Evolutionary conservation across 53 echinoderm and acorn worm genomes (phyloP).

Genomic region (Holothuria leucospilota): DNA sequence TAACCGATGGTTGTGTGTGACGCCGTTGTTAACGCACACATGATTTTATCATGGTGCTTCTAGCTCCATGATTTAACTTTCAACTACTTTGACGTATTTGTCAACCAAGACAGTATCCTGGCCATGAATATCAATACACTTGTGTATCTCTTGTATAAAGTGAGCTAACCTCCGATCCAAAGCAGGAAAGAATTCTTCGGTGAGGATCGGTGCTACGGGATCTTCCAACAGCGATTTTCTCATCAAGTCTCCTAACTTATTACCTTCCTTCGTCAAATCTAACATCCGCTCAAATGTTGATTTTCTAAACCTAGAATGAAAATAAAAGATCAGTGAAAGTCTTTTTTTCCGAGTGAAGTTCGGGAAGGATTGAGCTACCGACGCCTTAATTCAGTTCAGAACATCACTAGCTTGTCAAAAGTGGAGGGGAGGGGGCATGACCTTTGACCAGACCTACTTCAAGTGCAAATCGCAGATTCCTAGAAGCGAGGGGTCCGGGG

Average conservation of each 20-base stretch:
- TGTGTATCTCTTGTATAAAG: conserved; percentile 61
- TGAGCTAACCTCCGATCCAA: conserved; percentile 74
- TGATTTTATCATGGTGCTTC: too few relatives aligned
- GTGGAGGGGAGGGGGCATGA: too few relatives aligned
- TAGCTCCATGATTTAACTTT: too few relatives aligned
- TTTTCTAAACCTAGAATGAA: conserved; percentile 39
- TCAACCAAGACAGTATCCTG: conserved; percentile 69
- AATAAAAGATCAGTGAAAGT: background rate
- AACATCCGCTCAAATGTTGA: conserved; percentile 55
- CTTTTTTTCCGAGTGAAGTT: too few relatives aligned
- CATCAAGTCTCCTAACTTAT: conserved; percentile 70
- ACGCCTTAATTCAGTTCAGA: too few relatives aligned
- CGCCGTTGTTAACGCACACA: too few relatives aligned
- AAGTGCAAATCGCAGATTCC: too few relatives aligned
- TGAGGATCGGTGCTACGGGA: conserved; percentile 73
- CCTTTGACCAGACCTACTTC: too few relatives aligned
- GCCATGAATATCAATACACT: conserved; percentile 67
- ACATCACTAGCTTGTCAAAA: too few relatives aligned
- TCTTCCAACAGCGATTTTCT: conserved; percentile 67
- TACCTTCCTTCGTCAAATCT: conserved; percentile 43
- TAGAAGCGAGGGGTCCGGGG: too few relatives aligned
- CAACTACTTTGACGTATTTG: background rate
- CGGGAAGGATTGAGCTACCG: too few relatives aligned
- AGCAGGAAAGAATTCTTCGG: conserved; percentile 68
- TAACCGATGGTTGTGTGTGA: too few relatives aligned